Base-by-base conservation (phyloP, 2,797 vertebrate species). In the Phalanger gymnotis region DNA sequence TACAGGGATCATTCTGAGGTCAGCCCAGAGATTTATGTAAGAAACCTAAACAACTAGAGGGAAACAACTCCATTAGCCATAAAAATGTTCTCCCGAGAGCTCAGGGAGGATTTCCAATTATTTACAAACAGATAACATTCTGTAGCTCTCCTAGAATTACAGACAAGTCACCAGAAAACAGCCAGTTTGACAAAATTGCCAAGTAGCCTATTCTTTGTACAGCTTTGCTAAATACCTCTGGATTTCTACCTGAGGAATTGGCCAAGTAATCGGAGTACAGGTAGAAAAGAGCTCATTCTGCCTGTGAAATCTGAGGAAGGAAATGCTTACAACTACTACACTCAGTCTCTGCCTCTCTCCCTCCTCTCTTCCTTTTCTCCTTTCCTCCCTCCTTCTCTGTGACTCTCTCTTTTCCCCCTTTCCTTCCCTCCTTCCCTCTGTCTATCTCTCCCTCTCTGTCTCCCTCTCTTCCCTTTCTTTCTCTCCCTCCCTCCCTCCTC, bases 111-210 rank as follows among this genome's bases (percentile, higher is more conserved):
- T 98, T 98, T 98, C 97, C 98, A 98, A 96, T 98, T 98, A 98
- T 98, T 98, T 97, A 98, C 97, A 97, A 98, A 97, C 96, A 98
- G 97, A 98, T 98, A 98, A 98, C 96, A 47, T 3, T 97, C 97
- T 92, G 5, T 66, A 97, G 94, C 95, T 96, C 98, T 96, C 95
- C 96, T 95, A 93, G 53, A 98, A 97, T 98, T 98, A 98, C 90
- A 97, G 97, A 97, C 92, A 52, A 98, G 97, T 97, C 98, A 97
- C 98, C 95, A 98, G 97, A 98, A 98, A 98, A 98, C 89, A 98
- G 97, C 94, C 96, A 97, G 96, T 98, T 98, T 98, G 97, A 98
- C 97, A 97, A 96, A 98, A 98, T 95, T 97, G 97, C 96, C 97
- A 96, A 97, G 95, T 73, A 98, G 90, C 94, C 97, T 97, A 98